A percentile compares a stretch with the other conserved stretches of the same genome.
Conservation (phyloP, 2,113 vertebrate genomes). For the Uria lomvia region DNA sequence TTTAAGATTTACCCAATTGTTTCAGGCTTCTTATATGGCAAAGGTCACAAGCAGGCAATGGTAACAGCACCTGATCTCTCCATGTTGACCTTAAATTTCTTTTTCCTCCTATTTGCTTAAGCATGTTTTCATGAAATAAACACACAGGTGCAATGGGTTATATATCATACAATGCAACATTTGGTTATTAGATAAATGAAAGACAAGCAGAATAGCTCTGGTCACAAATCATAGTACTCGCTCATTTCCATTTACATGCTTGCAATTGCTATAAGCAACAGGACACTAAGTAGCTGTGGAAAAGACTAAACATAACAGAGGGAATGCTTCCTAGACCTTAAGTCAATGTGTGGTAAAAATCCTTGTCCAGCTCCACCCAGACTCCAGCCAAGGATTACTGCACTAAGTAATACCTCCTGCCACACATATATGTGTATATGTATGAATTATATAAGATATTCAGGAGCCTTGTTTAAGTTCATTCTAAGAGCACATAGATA, state of each 20-base stretch:
- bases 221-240: not conserved
- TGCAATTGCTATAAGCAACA: not conserved
- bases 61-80: not conserved
- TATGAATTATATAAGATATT: not conserved
- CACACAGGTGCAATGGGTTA: not conserved
- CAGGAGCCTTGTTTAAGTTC: not conserved
- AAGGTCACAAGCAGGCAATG: not conserved
- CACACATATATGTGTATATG: fast-evolving
- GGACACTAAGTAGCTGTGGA: not conserved
- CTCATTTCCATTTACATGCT: not conserved
- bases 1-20: not conserved
- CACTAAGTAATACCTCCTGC: not conserved
- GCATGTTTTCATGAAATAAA: not conserved
- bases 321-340: not conserved
- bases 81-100: not conserved
- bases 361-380: not conserved
- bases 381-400: not conserved
- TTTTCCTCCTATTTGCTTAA: not conserved
- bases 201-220: not conserved
- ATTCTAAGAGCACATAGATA: not conserved
- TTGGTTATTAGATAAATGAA: not conserved
- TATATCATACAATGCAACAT: not conserved
- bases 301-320: not conserved
- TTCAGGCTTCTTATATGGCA: not conserved
- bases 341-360: not conserved